A percentile compares a stretch with the other conserved stretches of the same genome.
Conservation (phyloP, 2,797 vertebrate genomes). For the Pagetopsis macropterus region DNA sequence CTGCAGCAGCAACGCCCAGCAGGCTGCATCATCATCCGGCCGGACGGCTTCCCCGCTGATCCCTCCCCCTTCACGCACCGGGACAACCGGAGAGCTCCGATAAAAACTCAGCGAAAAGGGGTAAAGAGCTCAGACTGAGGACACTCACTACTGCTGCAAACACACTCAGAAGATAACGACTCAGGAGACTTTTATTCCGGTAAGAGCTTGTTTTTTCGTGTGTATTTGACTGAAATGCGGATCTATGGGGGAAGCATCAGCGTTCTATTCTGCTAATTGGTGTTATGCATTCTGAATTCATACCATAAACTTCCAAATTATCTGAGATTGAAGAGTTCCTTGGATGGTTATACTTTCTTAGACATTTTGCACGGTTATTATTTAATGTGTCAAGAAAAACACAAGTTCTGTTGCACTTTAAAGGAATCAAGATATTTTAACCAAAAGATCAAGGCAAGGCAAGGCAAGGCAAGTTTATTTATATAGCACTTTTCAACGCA, state of each 20-base stretch:
- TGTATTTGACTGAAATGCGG: background rate
- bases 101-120: constrained; percentile 41
- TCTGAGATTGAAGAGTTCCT: background rate
- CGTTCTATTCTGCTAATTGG: background rate
- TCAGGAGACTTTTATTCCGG: constrained; percentile 23
- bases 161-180: background rate
- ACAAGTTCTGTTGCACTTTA: background rate
- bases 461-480: too few relatives aligned
- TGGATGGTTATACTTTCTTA: too few relatives aligned
- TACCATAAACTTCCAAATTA: too few relatives aligned
- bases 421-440: background rate
- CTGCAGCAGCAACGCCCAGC: constrained; percentile 42
- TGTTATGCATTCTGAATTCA: background rate
- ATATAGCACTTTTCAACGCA: too few relatives aligned
- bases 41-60: constrained; percentile 45
- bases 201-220: constrained; percentile 31
- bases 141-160: background rate
- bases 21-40: constrained; percentile 46
- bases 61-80: constrained; percentile 26
- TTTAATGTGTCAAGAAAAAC: background rate
- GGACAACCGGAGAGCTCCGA: constrained; percentile 14
- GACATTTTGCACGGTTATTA: background rate
- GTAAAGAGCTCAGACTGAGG: constrained; percentile 2
- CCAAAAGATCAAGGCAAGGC: background rate
- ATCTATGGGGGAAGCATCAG: background rate